Evolutionary conservation across 2,888 invertebrate genomes (phyloP), one percentile per base, ranked within the genome.

Genomic region (Dasypolia templi): DNA sequence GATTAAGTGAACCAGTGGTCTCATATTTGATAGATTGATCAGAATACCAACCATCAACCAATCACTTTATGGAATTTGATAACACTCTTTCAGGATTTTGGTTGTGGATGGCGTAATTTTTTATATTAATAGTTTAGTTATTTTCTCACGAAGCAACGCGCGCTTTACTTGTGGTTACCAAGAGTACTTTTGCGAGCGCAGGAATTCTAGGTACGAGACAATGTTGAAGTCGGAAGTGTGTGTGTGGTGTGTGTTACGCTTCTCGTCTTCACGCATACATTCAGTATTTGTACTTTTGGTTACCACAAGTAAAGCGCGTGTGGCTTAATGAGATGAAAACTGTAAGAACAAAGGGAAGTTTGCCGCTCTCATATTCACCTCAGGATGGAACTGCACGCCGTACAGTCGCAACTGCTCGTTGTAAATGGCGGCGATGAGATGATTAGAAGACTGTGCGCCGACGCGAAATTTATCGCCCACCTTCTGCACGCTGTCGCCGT

Each of bases 381-480:
- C 76, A 29, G 76, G 99, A 94, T 99, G 99, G 95, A 99, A 99
- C 96, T 99, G 99, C 80, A 99, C 98, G 44, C 99, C 99, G 92
- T 99, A 99, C 75, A 99, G 97, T 71, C 98, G 97, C 93, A 98
- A 96, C 92, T 98, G 98, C 91, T 99, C 99, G 96, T 99, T 98
- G 89, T 98, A 98, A 89, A 99, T 98, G 73, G 98, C 99, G 19
- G 98, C 98, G 86, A 99, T 97, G 92, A 98, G 97, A 85, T 98
- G 97, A 89, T 97, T 97, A 56, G 96, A 94, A 59, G 98, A 98
- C 92, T 97, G 97, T 55, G 99, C 99, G 73, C 98, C 98, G 32
- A 98, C 97, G 90, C 98, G 97, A 94, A 99, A 99, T 84, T 97
- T 97, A 64, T 99, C 98, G 46, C 99, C 99, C 42, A 99, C 97